A percentile compares a stretch with the other conserved stretches of the same genome.
These are phyloP conservation scores for Plusia festucae DNA, from an alignment of 2,888 invertebrate species.

Conservation along the genomic window DNA sequence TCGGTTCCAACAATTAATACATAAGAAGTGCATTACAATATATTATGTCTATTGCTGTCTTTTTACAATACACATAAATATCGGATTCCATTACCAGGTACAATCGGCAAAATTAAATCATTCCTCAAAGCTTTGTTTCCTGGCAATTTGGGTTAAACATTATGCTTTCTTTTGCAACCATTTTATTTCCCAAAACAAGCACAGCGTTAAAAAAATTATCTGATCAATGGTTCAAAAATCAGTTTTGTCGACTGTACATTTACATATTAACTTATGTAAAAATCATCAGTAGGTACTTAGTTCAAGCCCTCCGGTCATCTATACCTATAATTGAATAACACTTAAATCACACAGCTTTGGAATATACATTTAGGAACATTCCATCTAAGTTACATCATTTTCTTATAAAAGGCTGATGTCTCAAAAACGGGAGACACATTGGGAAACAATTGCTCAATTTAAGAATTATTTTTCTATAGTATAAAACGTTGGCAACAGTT, in stretches of 20 bases:
- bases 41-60: conserved; percentile 2
- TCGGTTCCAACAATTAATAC: conserved; percentile 14
- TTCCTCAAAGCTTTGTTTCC: background rate
- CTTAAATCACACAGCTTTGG: background rate
- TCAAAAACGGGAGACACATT: background rate
- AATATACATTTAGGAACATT: conserved; percentile 6
- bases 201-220: background rate
- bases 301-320: background rate
- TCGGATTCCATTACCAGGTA: conserved; percentile 14
- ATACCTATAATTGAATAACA: conserved; percentile 10
- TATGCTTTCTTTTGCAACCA: background rate
- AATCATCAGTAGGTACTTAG: conserved; percentile 26
- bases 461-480: background rate
- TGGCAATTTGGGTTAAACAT: background rate
- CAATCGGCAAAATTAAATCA: conserved; percentile 12
- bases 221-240: background rate
- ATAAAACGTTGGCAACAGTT: conserved; percentile 1
- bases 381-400: background rate
- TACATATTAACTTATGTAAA: conserved; percentile 12
- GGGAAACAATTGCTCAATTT: background rate
- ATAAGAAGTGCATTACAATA: conserved; percentile 21
- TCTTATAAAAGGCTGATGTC: background rate
- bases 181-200: background rate
- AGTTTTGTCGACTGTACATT: background rate
- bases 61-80: conserved; percentile 12